phyloP scores from a whole-genome alignment of 53 echinoderm and acorn worm species.

The Hippasteria phrygiana region DNA sequence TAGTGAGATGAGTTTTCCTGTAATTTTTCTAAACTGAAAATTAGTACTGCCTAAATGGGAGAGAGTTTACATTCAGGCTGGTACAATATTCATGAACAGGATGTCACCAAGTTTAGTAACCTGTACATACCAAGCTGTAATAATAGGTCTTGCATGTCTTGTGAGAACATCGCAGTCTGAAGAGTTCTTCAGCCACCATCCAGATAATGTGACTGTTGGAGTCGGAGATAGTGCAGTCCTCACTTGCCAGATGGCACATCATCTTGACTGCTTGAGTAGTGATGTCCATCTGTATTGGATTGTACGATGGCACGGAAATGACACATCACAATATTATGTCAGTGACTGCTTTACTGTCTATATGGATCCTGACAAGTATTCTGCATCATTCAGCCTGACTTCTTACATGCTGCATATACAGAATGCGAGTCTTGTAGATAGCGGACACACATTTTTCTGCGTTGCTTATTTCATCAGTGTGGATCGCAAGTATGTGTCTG shows the following conservation, averaged over 20 bases:
- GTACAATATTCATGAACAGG: background rate
- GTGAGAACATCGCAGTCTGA: background rate
- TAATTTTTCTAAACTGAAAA: too few relatives aligned
- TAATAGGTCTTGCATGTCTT: background rate
- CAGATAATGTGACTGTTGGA: conserved; percentile 13
- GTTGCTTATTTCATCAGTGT: background rate
- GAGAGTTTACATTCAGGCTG: too few relatives aligned
- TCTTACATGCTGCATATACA: background rate
- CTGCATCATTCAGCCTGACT: background rate
- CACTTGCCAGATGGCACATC: background rate
- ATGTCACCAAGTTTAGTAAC: background rate
- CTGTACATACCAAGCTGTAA: background rate
- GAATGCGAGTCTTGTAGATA: background rate
- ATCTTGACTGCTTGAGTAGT: background rate
- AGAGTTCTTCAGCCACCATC: conserved; percentile 12
- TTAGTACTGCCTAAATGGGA: too few relatives aligned
- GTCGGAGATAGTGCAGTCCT: background rate
- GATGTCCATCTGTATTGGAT: conserved; percentile 21
- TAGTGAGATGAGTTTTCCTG: too few relatives aligned
- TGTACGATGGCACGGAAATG: background rate
- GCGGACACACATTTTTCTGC: conserved; percentile 15
- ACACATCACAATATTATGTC: background rate
- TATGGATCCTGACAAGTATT: conserved; percentile 2
- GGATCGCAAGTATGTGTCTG: background rate
- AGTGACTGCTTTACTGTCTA: conserved; percentile 2